Evolutionary conservation across 2,888 invertebrate species (phyloP).

Genomic region (Cheilosia grossa): DNA sequence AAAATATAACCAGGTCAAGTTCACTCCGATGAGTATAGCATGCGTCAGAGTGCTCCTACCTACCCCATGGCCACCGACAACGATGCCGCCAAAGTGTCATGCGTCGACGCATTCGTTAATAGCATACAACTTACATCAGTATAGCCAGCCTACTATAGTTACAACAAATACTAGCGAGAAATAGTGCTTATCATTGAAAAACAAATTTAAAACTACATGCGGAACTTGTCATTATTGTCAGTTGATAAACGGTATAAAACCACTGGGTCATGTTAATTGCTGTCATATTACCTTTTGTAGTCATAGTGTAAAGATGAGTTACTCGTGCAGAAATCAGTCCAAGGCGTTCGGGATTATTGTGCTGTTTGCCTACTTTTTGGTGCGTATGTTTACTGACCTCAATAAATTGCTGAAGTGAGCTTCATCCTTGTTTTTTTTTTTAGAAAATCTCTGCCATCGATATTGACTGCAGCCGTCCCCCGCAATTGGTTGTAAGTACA

Average conservation of each 20-base stretch:
- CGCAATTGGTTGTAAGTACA: slow-evolving; percentile 80
- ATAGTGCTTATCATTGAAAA: slow-evolving; percentile 3
- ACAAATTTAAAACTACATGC: slow-evolving; percentile 19
- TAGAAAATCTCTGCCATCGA: slow-evolving; percentile 57
- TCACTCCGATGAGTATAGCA: neutral
- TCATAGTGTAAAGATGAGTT: slow-evolving; percentile 20
- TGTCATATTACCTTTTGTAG: slow-evolving; percentile 4
- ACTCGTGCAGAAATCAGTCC: neutral
- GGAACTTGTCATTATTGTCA: slow-evolving; percentile 48
- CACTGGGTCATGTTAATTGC: neutral
- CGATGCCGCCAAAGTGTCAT: slow-evolving; percentile 32
- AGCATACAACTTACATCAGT: slow-evolving; percentile 12
- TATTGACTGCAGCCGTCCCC: slow-evolving; percentile 80
- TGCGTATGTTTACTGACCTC: neutral
- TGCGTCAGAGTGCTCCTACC: neutral
- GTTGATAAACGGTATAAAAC: slow-evolving; percentile 51
- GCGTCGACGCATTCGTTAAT: slow-evolving; percentile 53
- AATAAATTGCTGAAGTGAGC: neutral
- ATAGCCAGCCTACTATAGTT: neutral
- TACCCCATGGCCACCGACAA: neutral
- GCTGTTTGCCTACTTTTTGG: slow-evolving; percentile 23
- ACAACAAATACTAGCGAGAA: neutral
- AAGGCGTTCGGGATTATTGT: slow-evolving; percentile 22
- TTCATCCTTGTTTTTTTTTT: too few relatives aligned
- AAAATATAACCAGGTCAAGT: slow-evolving; percentile 13